These are phyloP conservation scores for Turritopsis rubra DNA, from an alignment of 30 jellyfish, hydroid and myxozoan genomes.

Conservation along the genomic window DNA sequence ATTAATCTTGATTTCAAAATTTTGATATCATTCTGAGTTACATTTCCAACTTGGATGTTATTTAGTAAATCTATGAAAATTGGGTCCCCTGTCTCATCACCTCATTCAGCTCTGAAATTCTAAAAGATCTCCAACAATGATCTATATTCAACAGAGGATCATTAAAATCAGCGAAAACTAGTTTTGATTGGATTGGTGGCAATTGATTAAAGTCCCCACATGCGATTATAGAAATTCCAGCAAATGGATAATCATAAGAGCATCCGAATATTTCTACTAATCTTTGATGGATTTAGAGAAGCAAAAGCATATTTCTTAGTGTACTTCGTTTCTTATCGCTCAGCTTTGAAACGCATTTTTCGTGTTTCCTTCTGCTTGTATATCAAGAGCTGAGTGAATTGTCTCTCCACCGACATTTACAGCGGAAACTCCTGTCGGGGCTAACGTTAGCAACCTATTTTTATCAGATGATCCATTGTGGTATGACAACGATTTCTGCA, in stretches of 20 bases:
- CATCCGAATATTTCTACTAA: constrained; percentile 15
- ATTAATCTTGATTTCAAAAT: neutral
- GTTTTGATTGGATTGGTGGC: constrained; percentile 12
- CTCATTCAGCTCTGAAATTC: constrained; percentile 8
- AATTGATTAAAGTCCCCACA: constrained; percentile 19
- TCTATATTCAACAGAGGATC: neutral
- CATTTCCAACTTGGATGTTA: neutral
- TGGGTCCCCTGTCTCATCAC: neutral
- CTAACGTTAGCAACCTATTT: neutral
- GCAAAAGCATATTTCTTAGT: neutral
- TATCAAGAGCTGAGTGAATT: constrained; percentile 5
- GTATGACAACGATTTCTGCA: neutral
- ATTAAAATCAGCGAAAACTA: constrained; percentile 7
- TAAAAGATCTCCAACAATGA: neutral
- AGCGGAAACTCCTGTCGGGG: constrained; percentile 30
- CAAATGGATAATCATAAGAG: neutral
- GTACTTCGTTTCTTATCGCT: neutral
- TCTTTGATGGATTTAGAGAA: constrained; percentile 23
- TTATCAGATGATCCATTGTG: neutral
- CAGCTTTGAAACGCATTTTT: neutral
- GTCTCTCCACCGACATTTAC: constrained; percentile 29
- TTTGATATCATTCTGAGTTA: neutral
- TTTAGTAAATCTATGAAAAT: constrained; percentile 5
- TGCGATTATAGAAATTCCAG: neutral
- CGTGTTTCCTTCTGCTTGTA: neutral